Evolutionary conservation across 2,888 invertebrate genomes (phyloP).

Genomic region (Pyrrhosoma nymphula): DNA sequence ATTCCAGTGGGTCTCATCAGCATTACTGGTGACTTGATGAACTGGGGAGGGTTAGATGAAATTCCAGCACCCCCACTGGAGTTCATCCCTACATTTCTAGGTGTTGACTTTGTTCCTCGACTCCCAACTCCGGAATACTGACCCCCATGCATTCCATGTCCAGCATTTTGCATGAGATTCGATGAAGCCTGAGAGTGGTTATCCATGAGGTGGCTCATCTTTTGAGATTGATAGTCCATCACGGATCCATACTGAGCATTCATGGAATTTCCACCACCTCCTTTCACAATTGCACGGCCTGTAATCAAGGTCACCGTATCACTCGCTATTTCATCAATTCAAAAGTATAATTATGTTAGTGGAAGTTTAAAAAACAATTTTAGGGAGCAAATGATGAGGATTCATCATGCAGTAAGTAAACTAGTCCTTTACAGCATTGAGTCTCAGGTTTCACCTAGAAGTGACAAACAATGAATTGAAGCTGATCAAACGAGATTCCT

Average conservation of each 20-base stretch:
- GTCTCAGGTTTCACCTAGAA: no score
- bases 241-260: conserved; percentile 74
- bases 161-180: conserved; percentile 52
- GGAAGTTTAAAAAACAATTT: no score
- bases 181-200: conserved; percentile 59
- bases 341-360: no score
- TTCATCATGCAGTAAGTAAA: no score
- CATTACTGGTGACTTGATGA: conserved; percentile 64
- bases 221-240: conserved; percentile 67
- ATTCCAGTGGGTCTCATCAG: conserved; percentile 61
- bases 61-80: conserved; percentile 80
- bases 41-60: conserved; percentile 72
- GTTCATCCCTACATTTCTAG: conserved; percentile 76
- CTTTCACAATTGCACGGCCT: conserved; percentile 83
- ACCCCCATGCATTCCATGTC: conserved; percentile 48
- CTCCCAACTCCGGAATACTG: conserved; percentile 19
- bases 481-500: no score
- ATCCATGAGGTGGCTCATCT: conserved; percentile 47
- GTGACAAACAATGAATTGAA: no score
- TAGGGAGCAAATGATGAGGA: no score
- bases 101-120: conserved; percentile 2
- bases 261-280: conserved; percentile 75
- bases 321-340: no score
- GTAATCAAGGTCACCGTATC: conserved; percentile 68
- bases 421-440: no score